These are phyloP conservation scores for Vanacampus margaritifer DNA, from an alignment of 2,113 vertebrate species.

Conservation along the genomic window DNA sequence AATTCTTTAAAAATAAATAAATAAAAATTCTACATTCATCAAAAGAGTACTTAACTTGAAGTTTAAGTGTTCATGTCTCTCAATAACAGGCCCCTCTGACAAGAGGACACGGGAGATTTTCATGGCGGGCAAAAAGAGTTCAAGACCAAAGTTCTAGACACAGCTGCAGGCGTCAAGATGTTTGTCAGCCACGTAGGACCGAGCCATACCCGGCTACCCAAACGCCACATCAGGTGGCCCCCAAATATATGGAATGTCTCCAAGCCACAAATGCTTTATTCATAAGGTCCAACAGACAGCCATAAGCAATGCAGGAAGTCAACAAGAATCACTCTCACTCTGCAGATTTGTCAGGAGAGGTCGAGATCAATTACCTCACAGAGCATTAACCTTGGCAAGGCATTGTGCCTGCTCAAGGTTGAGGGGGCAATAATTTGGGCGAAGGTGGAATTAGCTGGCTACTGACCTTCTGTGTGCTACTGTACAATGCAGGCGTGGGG, in stretches of 20 bases:
- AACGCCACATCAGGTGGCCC: constrained; percentile 54
- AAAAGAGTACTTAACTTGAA: neutral
- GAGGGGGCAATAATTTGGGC: constrained; percentile 59
- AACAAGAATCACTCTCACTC: constrained; percentile 37
- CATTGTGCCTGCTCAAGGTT: constrained; percentile 66
- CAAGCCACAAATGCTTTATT: constrained; percentile 62
- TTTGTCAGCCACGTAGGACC: constrained; percentile 21
- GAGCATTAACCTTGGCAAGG: constrained; percentile 68
- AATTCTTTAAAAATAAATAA: too few species aligned
- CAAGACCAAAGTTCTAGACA: constrained; percentile 15
- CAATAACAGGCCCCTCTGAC: constrained; percentile 4
- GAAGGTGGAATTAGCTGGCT: constrained; percentile 49
- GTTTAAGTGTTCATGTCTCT: neutral
- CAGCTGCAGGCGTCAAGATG: constrained; percentile 50
- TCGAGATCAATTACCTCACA: constrained; percentile 61
- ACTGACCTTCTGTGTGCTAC: constrained; percentile 52
- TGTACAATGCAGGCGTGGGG: constrained; percentile 30
- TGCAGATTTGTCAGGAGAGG: constrained; percentile 54
- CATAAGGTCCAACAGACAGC: constrained; percentile 54
- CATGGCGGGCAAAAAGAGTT: constrained; percentile 5
- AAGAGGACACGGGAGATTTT: constrained; percentile 20
- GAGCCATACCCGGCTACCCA: constrained; percentile 28
- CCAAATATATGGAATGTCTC: constrained; percentile 57
- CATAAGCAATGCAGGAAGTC: constrained; percentile 48
- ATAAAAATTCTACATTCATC: too few species aligned